Evolutionary conservation across 2,888 invertebrate species (phyloP), one percentile per base, ranked within the genome.

Genomic region (Gerosis bhagava): DNA sequence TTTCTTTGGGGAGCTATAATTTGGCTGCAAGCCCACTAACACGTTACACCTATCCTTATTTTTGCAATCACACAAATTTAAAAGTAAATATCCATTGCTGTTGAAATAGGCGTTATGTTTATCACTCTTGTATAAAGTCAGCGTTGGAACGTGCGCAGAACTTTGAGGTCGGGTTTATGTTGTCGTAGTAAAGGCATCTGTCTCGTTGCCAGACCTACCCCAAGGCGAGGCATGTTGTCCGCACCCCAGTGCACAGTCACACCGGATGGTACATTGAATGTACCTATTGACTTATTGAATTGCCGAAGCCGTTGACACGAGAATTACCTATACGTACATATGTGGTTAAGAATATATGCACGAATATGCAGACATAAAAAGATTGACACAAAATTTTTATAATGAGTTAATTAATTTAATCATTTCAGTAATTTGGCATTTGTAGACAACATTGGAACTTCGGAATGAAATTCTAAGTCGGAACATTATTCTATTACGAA

Each of bases 201-300:
- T 77, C 78, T 76, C 70, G 79, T 60, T 71, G 64, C 62, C 66
- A 71, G 82, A 86, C 86, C 86, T 87, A 80, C 86, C 83, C 79
- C 74, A 87, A 79, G 65, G 59, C 60, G 61, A 55, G 58, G 69
- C 61, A 63, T 64, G 63, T 79, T 84, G 70, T 65, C 69, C 72
- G 63, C 57, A 42, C 50, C 44, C 36, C 24, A 29, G 22, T 44
- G 44, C 44, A 41, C 16, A 29, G 29, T 24, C 13, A 29, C 37
- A 26, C 11, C 12, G 29, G 45, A 29, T 35, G 34, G 35, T 35
- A 34, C 10, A 44, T n/a, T n/a, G n/a, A n/a, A 37, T 13, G 45
- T 37, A 37, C 36, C 37, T 45, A 44, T 28, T 22, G 49, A 53
- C 41, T 51, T 52, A 52, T 52, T 54, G 47, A 51, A 15, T 25